These are phyloP conservation scores for Nematostella vectensis DNA, from an alignment of 92 coral and sea anemone species.

Conservation along the genomic window DNA sequence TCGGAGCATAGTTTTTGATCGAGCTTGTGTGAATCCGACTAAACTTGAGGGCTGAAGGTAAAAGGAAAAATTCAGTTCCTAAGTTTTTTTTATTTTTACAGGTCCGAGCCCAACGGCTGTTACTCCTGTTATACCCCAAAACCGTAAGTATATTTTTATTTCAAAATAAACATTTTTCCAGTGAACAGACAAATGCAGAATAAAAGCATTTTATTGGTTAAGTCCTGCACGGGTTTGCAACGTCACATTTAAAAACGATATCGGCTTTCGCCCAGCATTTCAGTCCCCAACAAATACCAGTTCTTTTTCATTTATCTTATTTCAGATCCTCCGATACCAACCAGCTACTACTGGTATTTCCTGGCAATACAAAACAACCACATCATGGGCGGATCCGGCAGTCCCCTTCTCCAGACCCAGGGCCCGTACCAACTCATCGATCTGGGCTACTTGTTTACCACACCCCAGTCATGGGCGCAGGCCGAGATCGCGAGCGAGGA, in stretches of 20 bases:
- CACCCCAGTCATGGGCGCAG: slow-evolving; percentile 50
- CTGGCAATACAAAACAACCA: slow-evolving; percentile 46
- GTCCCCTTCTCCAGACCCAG: slow-evolving; percentile 49
- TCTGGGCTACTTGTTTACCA: slow-evolving; percentile 58
- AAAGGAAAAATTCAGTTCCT: too few relatives aligned
- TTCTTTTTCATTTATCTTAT: background rate
- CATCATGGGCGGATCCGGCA: slow-evolving; percentile 37
- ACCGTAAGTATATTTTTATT: slow-evolving; percentile 20
- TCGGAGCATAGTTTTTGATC: too few relatives aligned
- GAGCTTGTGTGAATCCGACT: too few relatives aligned
- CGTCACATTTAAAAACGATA: too few relatives aligned
- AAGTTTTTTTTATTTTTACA: slow-evolving; percentile 8
- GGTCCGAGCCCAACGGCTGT: slow-evolving; percentile 58
- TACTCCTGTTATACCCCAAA: slow-evolving; percentile 58
- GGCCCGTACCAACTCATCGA: slow-evolving; percentile 61
- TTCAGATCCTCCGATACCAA: slow-evolving; percentile 67
- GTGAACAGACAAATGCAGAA: background rate
- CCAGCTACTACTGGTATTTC: slow-evolving; percentile 96
- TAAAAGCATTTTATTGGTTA: background rate
- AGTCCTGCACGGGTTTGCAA: background rate
- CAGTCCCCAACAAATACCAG: background rate
- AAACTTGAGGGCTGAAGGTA: too few relatives aligned
- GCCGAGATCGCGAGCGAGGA: slow-evolving; percentile 45
- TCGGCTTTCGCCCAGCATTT: background rate
- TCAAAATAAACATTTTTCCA: background rate